Percentiles rank a stretch among this genome's conserved stretches.
Conservation (phyloP, 1,140 invertebrate species). For the Saccostrea cuccullata region DNA sequence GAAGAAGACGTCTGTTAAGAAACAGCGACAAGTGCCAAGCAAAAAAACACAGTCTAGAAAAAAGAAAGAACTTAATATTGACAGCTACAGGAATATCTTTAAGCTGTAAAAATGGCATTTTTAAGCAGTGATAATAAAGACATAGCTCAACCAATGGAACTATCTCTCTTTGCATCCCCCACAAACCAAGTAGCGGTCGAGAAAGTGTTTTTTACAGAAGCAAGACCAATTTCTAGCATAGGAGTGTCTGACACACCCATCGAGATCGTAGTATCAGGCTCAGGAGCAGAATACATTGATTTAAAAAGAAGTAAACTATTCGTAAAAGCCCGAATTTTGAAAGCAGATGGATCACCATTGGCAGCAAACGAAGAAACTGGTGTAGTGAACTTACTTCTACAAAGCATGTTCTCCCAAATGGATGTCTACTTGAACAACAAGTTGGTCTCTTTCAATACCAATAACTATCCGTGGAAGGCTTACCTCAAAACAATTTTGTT, state of each 20-base stretch:
- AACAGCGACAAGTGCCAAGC: background rate
- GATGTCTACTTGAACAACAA: conserved; percentile 41
- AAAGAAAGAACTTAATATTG: conserved; percentile 24
- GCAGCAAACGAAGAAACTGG: conserved; percentile 34
- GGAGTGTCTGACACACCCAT: conserved; percentile 28
- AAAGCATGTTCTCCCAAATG: conserved; percentile 54
- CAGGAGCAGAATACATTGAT: conserved; percentile 53
- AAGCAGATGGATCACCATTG: conserved; percentile 47
- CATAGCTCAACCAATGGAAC: conserved; percentile 41
- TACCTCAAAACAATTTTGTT: conserved; percentile 36
- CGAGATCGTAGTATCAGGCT: conserved; percentile 44
- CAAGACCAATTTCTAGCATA: conserved; percentile 45
- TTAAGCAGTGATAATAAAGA: conserved; percentile 50
- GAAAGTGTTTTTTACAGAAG: conserved; percentile 50
- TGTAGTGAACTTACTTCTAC: background rate
- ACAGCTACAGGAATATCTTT: conserved; percentile 40
- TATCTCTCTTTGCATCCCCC: too few species aligned
- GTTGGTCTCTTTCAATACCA: too few species aligned
- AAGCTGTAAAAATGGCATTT: conserved; percentile 43
- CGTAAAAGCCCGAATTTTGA: conserved; percentile 47
- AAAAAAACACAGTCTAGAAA: conserved; percentile 9
- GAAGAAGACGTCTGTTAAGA: conserved; percentile 6
- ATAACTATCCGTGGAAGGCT: too few species aligned
- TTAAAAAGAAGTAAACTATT: conserved; percentile 44
- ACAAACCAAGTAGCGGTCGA: background rate